These are phyloP conservation scores for Euschistus heros DNA, from an alignment of 1,140 invertebrate species.

Conservation along the genomic window DNA sequence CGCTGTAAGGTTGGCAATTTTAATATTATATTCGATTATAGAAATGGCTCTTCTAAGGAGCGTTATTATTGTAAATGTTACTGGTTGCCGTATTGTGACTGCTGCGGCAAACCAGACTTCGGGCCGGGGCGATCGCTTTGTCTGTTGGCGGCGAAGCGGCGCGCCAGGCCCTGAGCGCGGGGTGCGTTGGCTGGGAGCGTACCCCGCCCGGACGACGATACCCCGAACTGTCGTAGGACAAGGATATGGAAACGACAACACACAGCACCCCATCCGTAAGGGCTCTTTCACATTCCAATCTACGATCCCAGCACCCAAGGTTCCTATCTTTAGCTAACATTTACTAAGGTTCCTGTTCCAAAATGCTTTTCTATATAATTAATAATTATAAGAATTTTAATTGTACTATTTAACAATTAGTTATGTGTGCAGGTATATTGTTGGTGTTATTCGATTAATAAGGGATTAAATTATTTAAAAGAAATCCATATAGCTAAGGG, in stretches of 20 bases:
- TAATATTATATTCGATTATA: slow-evolving; percentile 26
- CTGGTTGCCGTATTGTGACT: background rate
- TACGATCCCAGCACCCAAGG: slow-evolving; percentile 36
- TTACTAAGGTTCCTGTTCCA: slow-evolving; percentile 39
- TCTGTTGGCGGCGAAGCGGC: slow-evolving; percentile 10
- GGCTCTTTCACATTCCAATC: background rate
- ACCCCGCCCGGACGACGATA: background rate
- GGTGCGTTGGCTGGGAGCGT: slow-evolving; percentile 9
- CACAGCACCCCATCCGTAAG: background rate
- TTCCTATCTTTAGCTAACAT: slow-evolving; percentile 39
- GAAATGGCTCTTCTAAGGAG: background rate
- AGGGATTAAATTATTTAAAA: slow-evolving; percentile 12
- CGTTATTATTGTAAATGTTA: slow-evolving; percentile 15
- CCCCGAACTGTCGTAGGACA: background rate
- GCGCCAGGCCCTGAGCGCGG: background rate
- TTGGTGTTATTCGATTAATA: slow-evolving; percentile 28
- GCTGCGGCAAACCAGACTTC: background rate
- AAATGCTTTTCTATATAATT: slow-evolving; percentile 33
- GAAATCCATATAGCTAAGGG: slow-evolving; percentile 16
- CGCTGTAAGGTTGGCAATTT: slow-evolving; percentile 29
- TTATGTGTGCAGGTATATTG: slow-evolving; percentile 31
- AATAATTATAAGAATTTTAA: slow-evolving; percentile 30
- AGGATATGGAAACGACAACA: background rate
- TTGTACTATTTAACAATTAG: slow-evolving; percentile 31
- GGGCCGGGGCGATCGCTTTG: background rate